Conservation (phyloP, 2,113 vertebrate genomes). For the Coryphaenoides rupestris region DNA sequence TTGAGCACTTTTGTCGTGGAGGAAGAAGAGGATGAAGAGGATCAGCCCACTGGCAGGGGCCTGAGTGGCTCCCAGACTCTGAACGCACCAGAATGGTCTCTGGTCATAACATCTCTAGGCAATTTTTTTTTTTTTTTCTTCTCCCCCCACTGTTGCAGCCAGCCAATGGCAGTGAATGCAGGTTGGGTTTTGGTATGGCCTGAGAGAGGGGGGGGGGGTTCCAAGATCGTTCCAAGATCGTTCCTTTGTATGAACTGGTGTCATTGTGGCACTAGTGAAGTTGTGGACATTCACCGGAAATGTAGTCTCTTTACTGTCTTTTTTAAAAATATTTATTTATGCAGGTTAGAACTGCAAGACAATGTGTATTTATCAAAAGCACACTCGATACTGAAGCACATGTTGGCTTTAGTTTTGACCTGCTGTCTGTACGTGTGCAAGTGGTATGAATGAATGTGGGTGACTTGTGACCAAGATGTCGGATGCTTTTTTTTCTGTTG, state of each 20-base stretch:
- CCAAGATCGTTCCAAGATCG: slow-evolving; percentile 23
- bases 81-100: slow-evolving; percentile 23
- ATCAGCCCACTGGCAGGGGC: slow-evolving; percentile 21
- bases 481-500: slow-evolving; percentile 68
- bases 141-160: no score
- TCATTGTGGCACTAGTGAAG: slow-evolving; percentile 31
- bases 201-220: slow-evolving; percentile 14
- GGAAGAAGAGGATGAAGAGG: slow-evolving; percentile 20
- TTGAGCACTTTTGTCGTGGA: slow-evolving; percentile 60
- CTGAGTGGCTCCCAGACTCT: slow-evolving; percentile 8
- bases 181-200: slow-evolving; percentile 1
- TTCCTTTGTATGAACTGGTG: slow-evolving; percentile 13
- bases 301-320: slow-evolving; percentile 58
- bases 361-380: slow-evolving; percentile 67
- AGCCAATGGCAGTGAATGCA: neutral
- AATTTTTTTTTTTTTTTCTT: no score
- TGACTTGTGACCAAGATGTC: slow-evolving; percentile 38
- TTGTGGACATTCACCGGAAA: slow-evolving; percentile 41
- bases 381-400: slow-evolving; percentile 54
- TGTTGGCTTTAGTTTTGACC: slow-evolving; percentile 50
- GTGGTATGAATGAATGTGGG: slow-evolving; percentile 5
- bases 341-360: slow-evolving; percentile 67
- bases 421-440: slow-evolving; percentile 25
- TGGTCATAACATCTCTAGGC: slow-evolving; percentile 3
- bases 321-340: slow-evolving; percentile 71